Base-by-base conservation (phyloP, 2,797 vertebrate genomes). In the Melanotaenia maccullochi region DNA sequence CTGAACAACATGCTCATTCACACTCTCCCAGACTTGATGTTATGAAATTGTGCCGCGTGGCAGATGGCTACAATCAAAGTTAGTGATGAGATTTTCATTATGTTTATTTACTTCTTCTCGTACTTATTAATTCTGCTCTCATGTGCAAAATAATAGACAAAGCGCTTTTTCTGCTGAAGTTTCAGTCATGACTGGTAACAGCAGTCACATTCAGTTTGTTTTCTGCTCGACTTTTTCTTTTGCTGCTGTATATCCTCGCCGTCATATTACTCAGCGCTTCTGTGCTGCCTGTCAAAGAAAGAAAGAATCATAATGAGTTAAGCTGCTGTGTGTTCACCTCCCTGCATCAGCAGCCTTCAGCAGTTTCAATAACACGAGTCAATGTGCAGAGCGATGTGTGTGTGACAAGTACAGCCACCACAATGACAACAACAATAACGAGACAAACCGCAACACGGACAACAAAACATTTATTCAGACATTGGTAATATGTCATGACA, bases 221-320 rank as follows among this genome's bases (percentile, higher is more conserved):
- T 60, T 36, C 52, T 68, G 20, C 65, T 67, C 63, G 52, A 76
- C 71, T 70, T 76, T 65, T 76, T 57, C 68, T 76, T 65, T 76
- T 59, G 59, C 65, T 65, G 63, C 66, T 74, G 65, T 84, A 30
- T 51, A 74, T 57, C 60, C 64, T 58, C 82, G 69, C 85, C 60
- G 73, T 76, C 62, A 73, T 85, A 90, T 92, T 92, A 93, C 89
- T 92, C 92, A 93, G 90, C 86, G 76, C 72, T 91, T 93, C 82
- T 77, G 69, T 9, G 65, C 86, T 71, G 86, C 77, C 85, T 79
- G 82, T 89, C 87, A 90, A 76, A 65, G 71, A 83, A 68, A 71
- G 57, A 61, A 75, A 72, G 74, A 71, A 61, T 66, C 85, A 83
- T 80, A 84, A 78, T 79, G 80, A 88, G 84, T 78, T 79, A 70